Percentiles rank a stretch among this genome's conserved stretches.
Conservation (phyloP, 2,888 invertebrate genomes). For the Allophyes oxyacanthae region DNA sequence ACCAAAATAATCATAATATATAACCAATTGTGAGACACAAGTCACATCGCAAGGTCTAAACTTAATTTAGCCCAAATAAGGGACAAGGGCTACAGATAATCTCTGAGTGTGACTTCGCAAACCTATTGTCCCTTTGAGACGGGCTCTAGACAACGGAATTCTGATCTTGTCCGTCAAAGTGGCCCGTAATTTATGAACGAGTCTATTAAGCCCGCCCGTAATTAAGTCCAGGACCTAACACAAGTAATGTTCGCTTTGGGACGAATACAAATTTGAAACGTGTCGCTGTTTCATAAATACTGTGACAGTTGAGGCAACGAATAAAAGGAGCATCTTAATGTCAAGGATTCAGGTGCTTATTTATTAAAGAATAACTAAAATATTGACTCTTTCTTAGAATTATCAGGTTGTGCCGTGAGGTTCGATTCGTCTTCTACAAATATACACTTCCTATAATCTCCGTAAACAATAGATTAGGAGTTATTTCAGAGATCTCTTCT, state of each 20-base stretch:
- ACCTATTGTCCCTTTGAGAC: conserved; percentile 41
- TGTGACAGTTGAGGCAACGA: conserved; percentile 23
- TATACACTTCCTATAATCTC: too few relatives aligned
- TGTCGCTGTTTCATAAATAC: conserved; percentile 37
- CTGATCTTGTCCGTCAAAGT: conserved; percentile 49
- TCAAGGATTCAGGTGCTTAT: conserved; percentile 9
- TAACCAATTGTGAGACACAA: too few relatives aligned
- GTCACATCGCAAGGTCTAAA: conserved; percentile 7
- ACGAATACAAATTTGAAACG: conserved; percentile 46
- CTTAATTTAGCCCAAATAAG: conserved; percentile 27
- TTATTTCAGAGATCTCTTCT: too few relatives aligned
- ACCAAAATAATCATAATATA: too few relatives aligned
- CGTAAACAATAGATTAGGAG: too few relatives aligned
- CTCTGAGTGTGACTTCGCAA: conserved; percentile 32
- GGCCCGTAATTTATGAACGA: conserved; percentile 44
- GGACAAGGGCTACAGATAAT: conserved; percentile 25
- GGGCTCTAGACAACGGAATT: conserved; percentile 26
- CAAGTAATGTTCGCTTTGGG: conserved; percentile 45
- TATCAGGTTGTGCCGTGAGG: too few relatives aligned
- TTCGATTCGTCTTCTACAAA: too few relatives aligned
- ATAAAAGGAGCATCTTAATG: conserved; percentile 24
- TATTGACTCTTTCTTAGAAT: not conserved
- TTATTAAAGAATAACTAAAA: not conserved
- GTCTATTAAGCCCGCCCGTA: conserved; percentile 37
- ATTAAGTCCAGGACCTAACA: conserved; percentile 43